A percentile compares a stretch with the other conserved stretches of the same genome.
These are phyloP conservation scores for Nomada ferruginata DNA, from an alignment of 2,888 invertebrate species.

Conservation along the genomic window DNA sequence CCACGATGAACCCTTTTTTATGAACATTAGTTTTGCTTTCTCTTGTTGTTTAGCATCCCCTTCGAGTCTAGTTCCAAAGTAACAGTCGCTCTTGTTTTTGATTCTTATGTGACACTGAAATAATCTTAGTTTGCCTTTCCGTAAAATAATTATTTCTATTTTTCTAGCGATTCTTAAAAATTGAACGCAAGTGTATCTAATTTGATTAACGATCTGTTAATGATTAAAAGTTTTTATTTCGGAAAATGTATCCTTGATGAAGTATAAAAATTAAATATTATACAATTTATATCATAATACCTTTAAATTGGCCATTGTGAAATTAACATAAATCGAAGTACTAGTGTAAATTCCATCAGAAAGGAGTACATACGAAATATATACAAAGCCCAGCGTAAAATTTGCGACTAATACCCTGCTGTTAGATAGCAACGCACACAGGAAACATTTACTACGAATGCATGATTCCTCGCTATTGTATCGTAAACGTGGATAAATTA, in stretches of 20 bases:
- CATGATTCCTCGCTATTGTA: conserved; percentile 1
- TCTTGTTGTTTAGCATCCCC: neutral
- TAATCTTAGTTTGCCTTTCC: no score
- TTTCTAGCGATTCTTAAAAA: no score
- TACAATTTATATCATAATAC: neutral
- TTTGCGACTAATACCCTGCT: conserved; percentile 10
- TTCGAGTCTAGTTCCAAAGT: neutral
- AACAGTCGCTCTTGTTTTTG: no score
- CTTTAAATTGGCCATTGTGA: neutral
- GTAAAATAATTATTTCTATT: no score
- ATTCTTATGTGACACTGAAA: no score
- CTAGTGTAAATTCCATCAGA: neutral
- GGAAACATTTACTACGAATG: conserved; percentile 28
- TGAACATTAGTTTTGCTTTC: neutral
- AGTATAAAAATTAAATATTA: no score
- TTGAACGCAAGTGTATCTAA: no score
- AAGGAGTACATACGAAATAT: neutral
- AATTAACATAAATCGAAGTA: neutral
- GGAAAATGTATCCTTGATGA: no score
- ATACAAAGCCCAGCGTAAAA: neutral
- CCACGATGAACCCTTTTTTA: neutral
- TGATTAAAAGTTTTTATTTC: no score
- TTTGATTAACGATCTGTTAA: no score
- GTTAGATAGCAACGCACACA: conserved; percentile 1
- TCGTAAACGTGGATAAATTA: conserved; percentile 28